Percentiles rank a stretch among this genome's conserved stretches.
These are phyloP conservation scores for Melieria crassipennis DNA, from an alignment of 2,888 invertebrate genomes.

Conservation along the genomic window DNA sequence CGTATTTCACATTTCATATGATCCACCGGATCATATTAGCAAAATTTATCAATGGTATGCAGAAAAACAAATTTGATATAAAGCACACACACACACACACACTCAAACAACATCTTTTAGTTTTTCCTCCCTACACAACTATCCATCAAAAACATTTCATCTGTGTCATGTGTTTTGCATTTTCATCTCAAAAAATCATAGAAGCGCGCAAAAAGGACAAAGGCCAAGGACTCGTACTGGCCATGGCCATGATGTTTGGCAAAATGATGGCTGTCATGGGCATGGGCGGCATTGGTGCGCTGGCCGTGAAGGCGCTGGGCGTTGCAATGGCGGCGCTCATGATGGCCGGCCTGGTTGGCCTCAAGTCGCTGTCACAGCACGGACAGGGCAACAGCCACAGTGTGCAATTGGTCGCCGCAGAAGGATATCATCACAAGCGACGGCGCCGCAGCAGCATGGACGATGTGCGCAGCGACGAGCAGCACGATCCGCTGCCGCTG, in stretches of 20 bases:
- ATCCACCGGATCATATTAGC: no score
- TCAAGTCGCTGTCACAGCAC: conserved; percentile 75
- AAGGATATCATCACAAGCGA: conserved; percentile 56
- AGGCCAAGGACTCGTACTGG: conserved; percentile 69
- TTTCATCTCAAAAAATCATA: conserved; percentile 50
- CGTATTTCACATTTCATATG: no score
- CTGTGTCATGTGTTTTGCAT: no score
- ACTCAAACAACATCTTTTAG: no score
- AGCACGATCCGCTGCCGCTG: conserved; percentile 59
- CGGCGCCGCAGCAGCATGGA: conserved; percentile 50
- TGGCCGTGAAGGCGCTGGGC: conserved; percentile 81
- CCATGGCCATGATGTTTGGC: conserved; percentile 78
- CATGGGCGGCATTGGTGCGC: conserved; percentile 77
- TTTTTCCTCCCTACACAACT: no score
- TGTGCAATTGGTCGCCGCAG: conserved; percentile 66
- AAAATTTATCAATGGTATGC: no score
- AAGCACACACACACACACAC: no score
- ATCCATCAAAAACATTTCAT: no score
- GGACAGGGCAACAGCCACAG: conserved; percentile 65
- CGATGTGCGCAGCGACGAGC: neutral
- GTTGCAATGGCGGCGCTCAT: conserved; percentile 78
- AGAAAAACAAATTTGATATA: no score
- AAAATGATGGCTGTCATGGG: conserved; percentile 81
- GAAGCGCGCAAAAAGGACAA: conserved; percentile 73
- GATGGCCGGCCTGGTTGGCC: conserved; percentile 78